Conservation (phyloP, 2,113 vertebrate genomes). For the Elaphurus davidianus region DNA sequence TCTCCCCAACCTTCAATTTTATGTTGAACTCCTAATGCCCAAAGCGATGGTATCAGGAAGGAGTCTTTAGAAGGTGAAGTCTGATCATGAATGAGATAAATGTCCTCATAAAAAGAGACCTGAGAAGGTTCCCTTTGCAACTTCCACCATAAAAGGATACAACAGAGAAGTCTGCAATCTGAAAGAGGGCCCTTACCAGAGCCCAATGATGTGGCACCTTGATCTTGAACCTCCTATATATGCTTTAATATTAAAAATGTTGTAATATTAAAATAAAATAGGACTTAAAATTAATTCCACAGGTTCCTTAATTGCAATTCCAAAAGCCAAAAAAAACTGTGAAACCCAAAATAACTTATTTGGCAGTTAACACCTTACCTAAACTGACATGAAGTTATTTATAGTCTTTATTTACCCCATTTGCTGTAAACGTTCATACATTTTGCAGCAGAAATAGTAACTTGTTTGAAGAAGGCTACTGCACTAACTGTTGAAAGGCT, state of each 20-base stretch:
- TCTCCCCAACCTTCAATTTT: not conserved
- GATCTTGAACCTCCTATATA: not conserved
- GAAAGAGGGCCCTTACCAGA: not conserved
- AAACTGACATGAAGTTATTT: not conserved
- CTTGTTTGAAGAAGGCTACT: not conserved
- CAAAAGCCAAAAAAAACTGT: conserved; percentile 13
- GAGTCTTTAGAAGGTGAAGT: not conserved
- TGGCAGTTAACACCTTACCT: not conserved
- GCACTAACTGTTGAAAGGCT: not conserved
- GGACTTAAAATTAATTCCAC: not conserved
- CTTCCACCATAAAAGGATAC: not conserved
- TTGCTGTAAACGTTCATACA: not conserved
- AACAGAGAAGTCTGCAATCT: not conserved
- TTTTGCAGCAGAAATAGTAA: not conserved
- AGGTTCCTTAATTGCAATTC: not conserved
- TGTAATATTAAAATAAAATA: conserved; percentile 20
- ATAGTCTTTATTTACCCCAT: not conserved
- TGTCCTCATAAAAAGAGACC: not conserved
- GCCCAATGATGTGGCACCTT: not conserved
- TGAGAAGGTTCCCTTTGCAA: not conserved
- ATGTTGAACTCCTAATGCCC: not conserved
- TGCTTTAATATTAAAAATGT: not conserved
- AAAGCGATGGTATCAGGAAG: not conserved
- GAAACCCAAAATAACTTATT: conserved; percentile 14
- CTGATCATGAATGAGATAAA: not conserved